These are phyloP conservation scores for Drosophila nigromelanica DNA, from an alignment of 1,140 invertebrate genomes.

Conservation along the genomic window DNA sequence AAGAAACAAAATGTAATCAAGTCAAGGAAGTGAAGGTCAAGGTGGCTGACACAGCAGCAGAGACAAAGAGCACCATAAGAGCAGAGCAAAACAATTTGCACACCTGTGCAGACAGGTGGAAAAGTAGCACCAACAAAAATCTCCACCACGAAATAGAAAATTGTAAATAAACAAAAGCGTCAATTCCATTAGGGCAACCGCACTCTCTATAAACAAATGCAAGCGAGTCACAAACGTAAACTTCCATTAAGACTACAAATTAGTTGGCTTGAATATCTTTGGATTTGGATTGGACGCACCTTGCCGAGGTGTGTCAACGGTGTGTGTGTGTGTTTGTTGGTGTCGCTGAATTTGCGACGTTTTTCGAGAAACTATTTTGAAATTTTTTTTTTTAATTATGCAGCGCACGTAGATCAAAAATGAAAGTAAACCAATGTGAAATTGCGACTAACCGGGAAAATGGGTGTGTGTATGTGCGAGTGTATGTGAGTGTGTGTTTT, in stretches of 20 bases:
- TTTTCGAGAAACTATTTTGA: constrained; percentile 70
- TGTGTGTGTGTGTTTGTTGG: constrained; percentile 10
- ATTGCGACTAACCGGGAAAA: constrained; percentile 56
- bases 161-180: constrained; percentile 40
- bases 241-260: constrained; percentile 55
- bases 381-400: constrained; percentile 65
- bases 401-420: constrained; percentile 74
- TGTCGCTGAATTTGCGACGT: constrained; percentile 53
- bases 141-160: constrained; percentile 50
- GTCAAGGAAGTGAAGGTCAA: constrained; percentile 69
- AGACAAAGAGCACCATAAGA: neutral
- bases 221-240: constrained; percentile 12
- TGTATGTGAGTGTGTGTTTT: constrained; percentile 7
- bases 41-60: constrained; percentile 47
- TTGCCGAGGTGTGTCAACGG: constrained; percentile 34
- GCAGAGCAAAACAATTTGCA: constrained; percentile 36
- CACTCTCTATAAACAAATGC: constrained; percentile 20
- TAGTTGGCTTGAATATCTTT: constrained; percentile 33
- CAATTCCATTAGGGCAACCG: constrained; percentile 4
- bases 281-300: constrained; percentile 51
- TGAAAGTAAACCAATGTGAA: constrained; percentile 79
- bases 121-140: constrained; percentile 43
- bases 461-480: constrained; percentile 5
- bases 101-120: constrained; percentile 57
- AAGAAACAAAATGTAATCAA: constrained; percentile 41